phyloP scores from a whole-genome alignment of 2,113 vertebrate genomes.

The Origma solitaria region DNA sequence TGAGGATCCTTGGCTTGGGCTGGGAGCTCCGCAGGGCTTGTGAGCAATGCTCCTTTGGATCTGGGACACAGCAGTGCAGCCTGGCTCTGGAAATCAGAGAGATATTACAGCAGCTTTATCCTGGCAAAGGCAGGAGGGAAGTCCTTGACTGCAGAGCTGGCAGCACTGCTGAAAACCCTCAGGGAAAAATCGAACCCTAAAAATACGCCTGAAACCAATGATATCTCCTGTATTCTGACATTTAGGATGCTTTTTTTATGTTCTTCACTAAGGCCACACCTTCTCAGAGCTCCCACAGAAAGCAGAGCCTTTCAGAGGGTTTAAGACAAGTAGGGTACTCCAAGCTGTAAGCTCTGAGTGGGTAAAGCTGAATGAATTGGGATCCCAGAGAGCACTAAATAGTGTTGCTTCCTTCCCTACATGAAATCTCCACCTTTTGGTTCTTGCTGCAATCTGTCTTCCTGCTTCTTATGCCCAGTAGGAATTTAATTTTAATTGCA shows the following conservation, averaged over 20 bases:
- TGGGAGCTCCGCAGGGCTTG: neutral
- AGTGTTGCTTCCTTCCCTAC: neutral
- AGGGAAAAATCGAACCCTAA: neutral
- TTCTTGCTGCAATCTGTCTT: neutral
- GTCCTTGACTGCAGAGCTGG: neutral
- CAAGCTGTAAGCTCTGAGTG: neutral
- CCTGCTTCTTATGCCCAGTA: neutral
- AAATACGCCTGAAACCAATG: neutral
- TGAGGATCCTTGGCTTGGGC: neutral
- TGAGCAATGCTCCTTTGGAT: neutral
- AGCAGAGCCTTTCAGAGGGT: neutral
- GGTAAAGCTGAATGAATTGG: neutral
- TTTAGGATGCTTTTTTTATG: neutral
- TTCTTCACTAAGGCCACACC: neutral
- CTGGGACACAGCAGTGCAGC: fast-evolving
- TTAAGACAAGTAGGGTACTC: neutral
- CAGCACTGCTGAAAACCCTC: neutral
- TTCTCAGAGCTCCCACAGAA: neutral
- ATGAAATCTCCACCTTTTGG: neutral
- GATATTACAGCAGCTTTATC: neutral
- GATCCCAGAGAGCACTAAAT: neutral
- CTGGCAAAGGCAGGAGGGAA: neutral
- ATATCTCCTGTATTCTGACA: neutral
- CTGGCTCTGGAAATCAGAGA: neutral
- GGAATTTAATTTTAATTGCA: neutral